Evolutionary conservation across 2,797 vertebrate species (phyloP).

Genomic region (Notolepis coatsorum): DNA sequence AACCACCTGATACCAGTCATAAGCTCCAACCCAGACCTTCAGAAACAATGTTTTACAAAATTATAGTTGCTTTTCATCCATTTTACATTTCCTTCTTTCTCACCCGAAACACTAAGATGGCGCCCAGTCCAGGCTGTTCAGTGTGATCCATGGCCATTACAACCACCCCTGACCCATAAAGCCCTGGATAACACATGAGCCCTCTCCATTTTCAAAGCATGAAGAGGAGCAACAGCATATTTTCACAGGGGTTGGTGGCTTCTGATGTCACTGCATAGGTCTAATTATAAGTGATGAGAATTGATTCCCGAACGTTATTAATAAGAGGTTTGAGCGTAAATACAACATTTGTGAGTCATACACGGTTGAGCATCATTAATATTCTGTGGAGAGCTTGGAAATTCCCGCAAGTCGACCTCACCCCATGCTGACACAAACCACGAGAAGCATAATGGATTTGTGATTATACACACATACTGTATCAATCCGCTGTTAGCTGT

Average conservation of each 20-base stretch:
- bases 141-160: not conserved
- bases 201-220: slow-evolving; percentile 2
- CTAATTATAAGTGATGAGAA: not conserved
- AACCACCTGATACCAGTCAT: too few relatives aligned
- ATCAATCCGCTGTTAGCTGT: slow-evolving; percentile 14
- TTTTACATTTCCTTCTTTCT: not conserved
- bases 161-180: not conserved
- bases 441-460: slow-evolving; percentile 29
- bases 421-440: slow-evolving; percentile 31
- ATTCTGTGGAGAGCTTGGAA: slow-evolving; percentile 51
- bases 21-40: too few relatives aligned
- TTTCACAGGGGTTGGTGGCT: not conserved
- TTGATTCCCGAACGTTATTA: slow-evolving; percentile 15
- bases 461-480: slow-evolving; percentile 1
- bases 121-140: not conserved
- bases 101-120: not conserved
- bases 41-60: too few relatives aligned
- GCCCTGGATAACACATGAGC: not conserved
- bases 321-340: slow-evolving; percentile 23
- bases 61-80: slow-evolving; percentile 7
- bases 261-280: slow-evolving; percentile 8
- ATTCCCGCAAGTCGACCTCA: slow-evolving; percentile 54
- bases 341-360: slow-evolving; percentile 59
- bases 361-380: slow-evolving; percentile 54
- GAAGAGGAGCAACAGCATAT: not conserved